Conservation (phyloP, 2,797 vertebrate species). For the Urosaurus nigricauda region DNA sequence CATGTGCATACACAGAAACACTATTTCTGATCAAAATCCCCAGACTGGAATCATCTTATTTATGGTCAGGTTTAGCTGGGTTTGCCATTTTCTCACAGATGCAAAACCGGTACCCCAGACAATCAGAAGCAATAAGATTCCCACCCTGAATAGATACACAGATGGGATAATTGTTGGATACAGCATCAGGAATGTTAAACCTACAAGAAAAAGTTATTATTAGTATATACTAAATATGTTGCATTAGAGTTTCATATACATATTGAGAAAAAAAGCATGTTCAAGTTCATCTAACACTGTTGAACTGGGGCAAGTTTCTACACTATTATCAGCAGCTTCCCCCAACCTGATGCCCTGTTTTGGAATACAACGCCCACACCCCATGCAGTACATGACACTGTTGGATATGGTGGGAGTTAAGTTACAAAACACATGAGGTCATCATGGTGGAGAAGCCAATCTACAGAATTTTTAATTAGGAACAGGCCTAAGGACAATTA, state of each 20-base stretch:
- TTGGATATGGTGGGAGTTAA: neutral
- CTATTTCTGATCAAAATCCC: neutral
- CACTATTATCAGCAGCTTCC: neutral
- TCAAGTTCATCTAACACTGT: neutral
- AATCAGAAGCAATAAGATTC: slow-evolving; percentile 6
- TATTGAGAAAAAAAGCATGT: neutral
- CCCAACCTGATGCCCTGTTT: neutral
- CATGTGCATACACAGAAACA: no score
- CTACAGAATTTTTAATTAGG: neutral
- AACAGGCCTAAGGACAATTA: neutral
- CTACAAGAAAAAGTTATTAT: slow-evolving; percentile 41
- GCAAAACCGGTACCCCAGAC: slow-evolving; percentile 42
- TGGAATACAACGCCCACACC: neutral
- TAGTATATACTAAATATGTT: neutral
- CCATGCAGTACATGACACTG: neutral
- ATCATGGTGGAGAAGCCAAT: neutral
- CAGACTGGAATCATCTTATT: neutral
- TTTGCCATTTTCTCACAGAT: slow-evolving; percentile 53
- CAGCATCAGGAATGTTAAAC: slow-evolving; percentile 41
- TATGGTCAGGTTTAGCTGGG: neutral
- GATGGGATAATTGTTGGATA: slow-evolving; percentile 8
- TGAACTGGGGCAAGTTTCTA: neutral
- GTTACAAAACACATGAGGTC: neutral
- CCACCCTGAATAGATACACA: slow-evolving; percentile 51
- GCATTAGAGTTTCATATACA: neutral